phyloP scores from a whole-genome alignment of 2,797 vertebrate species.

The Falco novaeseelandiae region DNA sequence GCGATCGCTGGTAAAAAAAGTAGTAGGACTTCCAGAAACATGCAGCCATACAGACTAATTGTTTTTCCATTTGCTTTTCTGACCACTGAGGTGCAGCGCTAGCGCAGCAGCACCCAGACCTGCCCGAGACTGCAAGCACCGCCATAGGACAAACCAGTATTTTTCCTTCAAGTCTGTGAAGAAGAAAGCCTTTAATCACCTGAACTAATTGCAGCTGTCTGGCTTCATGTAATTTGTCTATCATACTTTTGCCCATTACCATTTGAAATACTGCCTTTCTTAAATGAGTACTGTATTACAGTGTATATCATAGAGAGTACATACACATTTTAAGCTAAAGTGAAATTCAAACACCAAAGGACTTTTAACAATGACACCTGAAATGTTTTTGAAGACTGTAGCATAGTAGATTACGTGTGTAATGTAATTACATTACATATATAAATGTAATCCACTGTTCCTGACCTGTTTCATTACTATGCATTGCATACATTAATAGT shows the following conservation, averaged over 20 bases:
- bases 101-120: background rate
- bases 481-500: background rate
- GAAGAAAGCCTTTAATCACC: background rate
- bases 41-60: background rate
- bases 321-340: background rate
- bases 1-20: background rate
- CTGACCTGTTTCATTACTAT: background rate
- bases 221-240: background rate
- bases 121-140: rapidly evolving
- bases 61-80: background rate
- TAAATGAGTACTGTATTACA: background rate
- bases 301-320: background rate
- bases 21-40: background rate
- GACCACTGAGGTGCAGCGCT: rapidly evolving
- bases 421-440: background rate
- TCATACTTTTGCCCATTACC: background rate
- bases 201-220: background rate
- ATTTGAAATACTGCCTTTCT: background rate
- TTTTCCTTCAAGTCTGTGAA: background rate
- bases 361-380: background rate
- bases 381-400: background rate
- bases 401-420: background rate
- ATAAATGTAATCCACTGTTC: background rate
- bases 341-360: background rate
- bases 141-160: rapidly evolving